These are phyloP conservation scores for Gavialis gangeticus DNA, from an alignment of 2,113 vertebrate genomes.

Conservation along the genomic window DNA sequence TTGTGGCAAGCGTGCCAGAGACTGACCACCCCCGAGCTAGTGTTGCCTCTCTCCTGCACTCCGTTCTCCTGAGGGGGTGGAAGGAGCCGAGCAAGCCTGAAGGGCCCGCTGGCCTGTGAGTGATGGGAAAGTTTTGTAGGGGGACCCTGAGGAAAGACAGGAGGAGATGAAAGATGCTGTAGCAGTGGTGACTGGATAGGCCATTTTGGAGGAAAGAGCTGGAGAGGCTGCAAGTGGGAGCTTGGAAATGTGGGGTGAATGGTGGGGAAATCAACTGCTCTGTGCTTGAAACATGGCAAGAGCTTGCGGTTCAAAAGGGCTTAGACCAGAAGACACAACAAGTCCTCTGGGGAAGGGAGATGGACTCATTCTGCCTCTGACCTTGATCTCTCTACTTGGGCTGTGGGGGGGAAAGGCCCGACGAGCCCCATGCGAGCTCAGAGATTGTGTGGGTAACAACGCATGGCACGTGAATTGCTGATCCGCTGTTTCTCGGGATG, in stretches of 20 bases:
- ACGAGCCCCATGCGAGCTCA: background rate
- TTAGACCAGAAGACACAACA: background rate
- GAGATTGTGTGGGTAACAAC: fast-evolving
- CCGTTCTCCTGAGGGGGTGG: background rate
- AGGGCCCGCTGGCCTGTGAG: background rate
- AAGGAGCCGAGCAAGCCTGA: background rate
- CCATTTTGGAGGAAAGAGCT: constrained; percentile 45
- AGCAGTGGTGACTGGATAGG: constrained; percentile 13
- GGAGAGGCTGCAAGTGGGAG: constrained; percentile 29
- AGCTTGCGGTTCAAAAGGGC: background rate
- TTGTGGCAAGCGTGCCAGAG: too few relatives aligned
- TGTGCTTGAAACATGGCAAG: background rate
- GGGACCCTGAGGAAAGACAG: constrained; percentile 12
- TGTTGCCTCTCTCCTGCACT: background rate
- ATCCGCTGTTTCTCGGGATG: background rate
- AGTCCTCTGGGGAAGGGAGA: background rate
- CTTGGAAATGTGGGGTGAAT: background rate
- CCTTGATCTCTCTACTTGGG: fast-evolving
- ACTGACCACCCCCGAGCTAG: too few relatives aligned
- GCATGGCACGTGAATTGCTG: fast-evolving
- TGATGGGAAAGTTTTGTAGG: constrained; percentile 19
- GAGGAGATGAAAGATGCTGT: constrained; percentile 41
- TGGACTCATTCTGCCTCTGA: background rate
- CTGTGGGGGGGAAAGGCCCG: background rate
- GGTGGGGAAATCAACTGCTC: background rate